Conservation (phyloP, 1,140 invertebrate genomes). For the Papilio aristodemus region DNA sequence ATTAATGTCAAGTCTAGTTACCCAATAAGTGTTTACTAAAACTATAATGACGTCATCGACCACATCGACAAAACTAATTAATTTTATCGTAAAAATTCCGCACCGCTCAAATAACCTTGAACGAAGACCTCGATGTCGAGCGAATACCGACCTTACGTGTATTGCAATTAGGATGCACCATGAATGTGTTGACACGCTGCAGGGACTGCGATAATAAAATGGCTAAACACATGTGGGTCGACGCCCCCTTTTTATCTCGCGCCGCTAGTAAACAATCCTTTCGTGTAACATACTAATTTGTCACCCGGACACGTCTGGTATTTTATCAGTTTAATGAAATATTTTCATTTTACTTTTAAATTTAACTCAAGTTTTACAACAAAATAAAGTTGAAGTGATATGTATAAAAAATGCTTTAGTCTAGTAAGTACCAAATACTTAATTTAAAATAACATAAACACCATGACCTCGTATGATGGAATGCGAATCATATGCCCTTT, state of each 20-base stretch:
- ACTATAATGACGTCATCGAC: not conserved
- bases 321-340: too few species aligned
- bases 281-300: constrained; percentile 25
- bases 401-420: too few species aligned
- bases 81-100: constrained; percentile 26
- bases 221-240: constrained; percentile 34
- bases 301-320: constrained; percentile 13
- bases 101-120: constrained; percentile 20
- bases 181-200: not conserved
- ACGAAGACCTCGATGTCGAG: not conserved
- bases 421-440: too few species aligned
- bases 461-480: too few species aligned
- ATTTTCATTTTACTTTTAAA: too few species aligned
- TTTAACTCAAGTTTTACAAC: too few species aligned
- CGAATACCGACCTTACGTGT: not conserved
- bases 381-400: too few species aligned
- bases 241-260: constrained; percentile 35
- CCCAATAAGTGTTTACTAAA: not conserved
- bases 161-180: constrained; percentile 9
- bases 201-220: constrained; percentile 27
- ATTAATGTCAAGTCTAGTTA: too few species aligned
- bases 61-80: constrained; percentile 24
- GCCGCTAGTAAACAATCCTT: constrained; percentile 34
- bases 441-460: too few species aligned
- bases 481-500: too few species aligned